phyloP scores from a whole-genome alignment of 2,797 vertebrate genomes.

The Fistularia tabacaria region DNA sequence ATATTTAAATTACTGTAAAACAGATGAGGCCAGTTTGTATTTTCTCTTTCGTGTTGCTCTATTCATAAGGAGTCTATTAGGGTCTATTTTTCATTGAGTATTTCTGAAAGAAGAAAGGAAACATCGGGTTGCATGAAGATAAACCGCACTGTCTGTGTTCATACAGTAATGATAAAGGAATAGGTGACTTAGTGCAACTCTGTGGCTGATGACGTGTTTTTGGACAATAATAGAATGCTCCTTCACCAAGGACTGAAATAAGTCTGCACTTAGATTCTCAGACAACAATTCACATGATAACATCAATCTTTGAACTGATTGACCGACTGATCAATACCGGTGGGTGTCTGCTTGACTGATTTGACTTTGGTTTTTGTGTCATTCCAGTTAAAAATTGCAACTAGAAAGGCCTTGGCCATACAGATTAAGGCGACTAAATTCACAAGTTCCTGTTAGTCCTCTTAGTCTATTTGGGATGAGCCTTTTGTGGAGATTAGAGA shows the following conservation, averaged over 20 bases:
- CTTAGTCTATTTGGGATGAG: slow-evolving; percentile 63
- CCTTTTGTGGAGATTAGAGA: slow-evolving; percentile 63
- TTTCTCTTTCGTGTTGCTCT: no score
- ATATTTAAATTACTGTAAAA: no score
- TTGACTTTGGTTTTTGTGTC: slow-evolving; percentile 15
- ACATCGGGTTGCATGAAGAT: background rate
- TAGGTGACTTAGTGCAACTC: background rate
- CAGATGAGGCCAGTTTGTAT: no score
- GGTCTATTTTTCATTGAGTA: no score
- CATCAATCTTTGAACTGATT: no score
- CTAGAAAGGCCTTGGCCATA: slow-evolving; percentile 29
- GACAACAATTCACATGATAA: no score
- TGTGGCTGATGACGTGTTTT: background rate
- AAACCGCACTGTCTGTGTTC: no score
- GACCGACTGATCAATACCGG: no score
- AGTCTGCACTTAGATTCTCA: background rate
- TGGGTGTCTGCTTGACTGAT: no score
- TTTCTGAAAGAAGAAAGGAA: no score
- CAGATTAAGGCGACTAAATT: slow-evolving; percentile 44
- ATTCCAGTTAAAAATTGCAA: slow-evolving; percentile 17
- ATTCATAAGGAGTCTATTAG: no score
- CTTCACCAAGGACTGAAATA: background rate
- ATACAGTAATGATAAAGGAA: background rate
- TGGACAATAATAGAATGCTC: background rate
- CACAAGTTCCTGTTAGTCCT: slow-evolving; percentile 56